Evolutionary conservation across 2,113 vertebrate genomes (phyloP), one percentile per base, ranked within the genome.

Genomic region (Pseudolaguvia tuberculata): DNA sequence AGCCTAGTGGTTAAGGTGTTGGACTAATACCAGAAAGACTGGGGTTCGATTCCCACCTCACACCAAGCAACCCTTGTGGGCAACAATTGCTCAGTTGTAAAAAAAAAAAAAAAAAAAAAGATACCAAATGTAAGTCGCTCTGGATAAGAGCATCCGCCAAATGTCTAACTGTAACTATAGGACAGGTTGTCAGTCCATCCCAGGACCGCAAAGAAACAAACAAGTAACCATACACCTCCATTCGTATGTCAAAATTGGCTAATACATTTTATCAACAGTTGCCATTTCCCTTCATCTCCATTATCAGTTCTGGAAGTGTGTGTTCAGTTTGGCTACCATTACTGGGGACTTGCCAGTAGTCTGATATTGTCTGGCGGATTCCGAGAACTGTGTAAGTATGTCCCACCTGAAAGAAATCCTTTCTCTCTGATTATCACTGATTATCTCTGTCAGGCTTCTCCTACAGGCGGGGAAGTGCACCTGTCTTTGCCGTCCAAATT

Each of bases 331-430:
- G 48, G 59, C 20, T n/a, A 53, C 59, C n/a, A 51, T 65, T 73
- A 65, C 11, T 39, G 27, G 39, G 20, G 50, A 73, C 50, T 62
- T 62, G 42, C 70, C 42, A 70, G 55, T 61, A 51, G 23, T 42
- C 59, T 65, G 59, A 53, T 53, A 63, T 65, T 63, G 72, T 17
- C 72, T 50, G n/a, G 48, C 42, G 9, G 14, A 63, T 73, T 62
- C 18, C 12, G 31, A 73, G 59, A 73, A 35, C 59, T 65, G 59
- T 63, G 58, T 53, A 73, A 65, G 48, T 73, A 53, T 52, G 57
- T 15, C 27, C 48, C 59, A 53, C 29, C 48, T 73, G 72, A 63
- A 73, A 65, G 57, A 63, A 62, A 53, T 20, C 25, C 48, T 48
- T 71, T 71, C 25, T 57, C 53, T 57, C 52, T 57, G 52, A 58